Percentiles rank a stretch among this genome's conserved stretches.
Conservation (phyloP, 30 jellyfish, hydroid and myxozoan species). For the Pelagia noctiluca region DNA sequence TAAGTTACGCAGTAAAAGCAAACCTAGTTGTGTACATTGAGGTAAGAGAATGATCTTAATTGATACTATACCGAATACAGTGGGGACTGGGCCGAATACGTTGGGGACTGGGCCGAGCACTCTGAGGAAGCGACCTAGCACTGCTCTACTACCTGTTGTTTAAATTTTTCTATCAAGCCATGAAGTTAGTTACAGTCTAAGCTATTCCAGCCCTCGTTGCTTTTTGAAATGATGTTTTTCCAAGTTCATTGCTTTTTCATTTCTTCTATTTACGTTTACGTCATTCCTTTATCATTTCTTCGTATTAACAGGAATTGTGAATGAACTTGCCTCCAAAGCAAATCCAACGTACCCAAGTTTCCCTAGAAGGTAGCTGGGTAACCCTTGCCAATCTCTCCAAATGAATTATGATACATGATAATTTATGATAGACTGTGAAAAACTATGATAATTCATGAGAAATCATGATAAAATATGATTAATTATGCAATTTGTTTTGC, state of each 20-base stretch:
- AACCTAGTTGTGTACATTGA: conserved; percentile 70
- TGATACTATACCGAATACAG: background rate
- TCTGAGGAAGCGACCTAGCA: background rate
- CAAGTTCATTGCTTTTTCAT: too few species aligned
- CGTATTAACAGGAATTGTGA: too few species aligned
- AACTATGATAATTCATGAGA: background rate
- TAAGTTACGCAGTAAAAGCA: conserved; percentile 43
- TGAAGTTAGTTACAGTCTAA: background rate
- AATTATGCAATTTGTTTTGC: background rate
- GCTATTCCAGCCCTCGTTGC: background rate
- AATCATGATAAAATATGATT: background rate
- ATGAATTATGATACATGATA: too few species aligned
- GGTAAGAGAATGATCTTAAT: conserved; percentile 22
- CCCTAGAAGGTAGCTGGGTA: too few species aligned
- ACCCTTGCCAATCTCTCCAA: background rate
- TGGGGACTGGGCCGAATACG: background rate
- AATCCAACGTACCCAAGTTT: too few species aligned
- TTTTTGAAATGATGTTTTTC: background rate
- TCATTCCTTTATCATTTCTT: too few species aligned
- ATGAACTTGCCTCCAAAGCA: too few species aligned
- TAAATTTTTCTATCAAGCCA: too few species aligned
- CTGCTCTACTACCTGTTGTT: too few species aligned
- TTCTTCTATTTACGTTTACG: too few species aligned
- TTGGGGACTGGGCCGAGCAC: background rate
- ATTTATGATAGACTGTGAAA: background rate